phyloP scores from a whole-genome alignment of 2,888 invertebrate genomes.

The Diaprepes abbreviatus region DNA sequence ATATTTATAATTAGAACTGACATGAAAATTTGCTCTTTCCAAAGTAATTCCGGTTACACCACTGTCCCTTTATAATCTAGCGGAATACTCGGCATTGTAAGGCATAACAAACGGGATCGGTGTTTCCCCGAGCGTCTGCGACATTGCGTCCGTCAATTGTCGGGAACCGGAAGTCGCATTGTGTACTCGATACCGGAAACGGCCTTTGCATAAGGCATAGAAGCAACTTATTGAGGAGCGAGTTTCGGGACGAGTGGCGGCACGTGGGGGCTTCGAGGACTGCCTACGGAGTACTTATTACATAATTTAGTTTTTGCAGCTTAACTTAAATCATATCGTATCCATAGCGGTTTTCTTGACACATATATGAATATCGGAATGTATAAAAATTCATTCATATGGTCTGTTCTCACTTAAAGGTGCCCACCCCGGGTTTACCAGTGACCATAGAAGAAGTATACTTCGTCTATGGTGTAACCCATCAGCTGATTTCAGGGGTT shows the following conservation, averaged over 20 bases:
- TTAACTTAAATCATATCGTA: too few relatives aligned
- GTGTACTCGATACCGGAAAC: conserved; percentile 66
- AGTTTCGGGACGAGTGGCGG: not conserved
- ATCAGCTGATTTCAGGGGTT: too few relatives aligned
- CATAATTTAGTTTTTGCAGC: too few relatives aligned
- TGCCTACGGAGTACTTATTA: too few relatives aligned
- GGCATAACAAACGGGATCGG: conserved; percentile 35
- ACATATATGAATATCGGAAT: too few relatives aligned
- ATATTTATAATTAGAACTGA: too few relatives aligned
- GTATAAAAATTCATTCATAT: too few relatives aligned
- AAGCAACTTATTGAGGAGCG: conserved; percentile 12
- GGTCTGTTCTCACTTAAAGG: too few relatives aligned
- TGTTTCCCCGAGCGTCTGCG: conserved; percentile 28
- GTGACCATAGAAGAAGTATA: too few relatives aligned
- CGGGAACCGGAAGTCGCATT: conserved; percentile 57
- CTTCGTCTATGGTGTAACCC: too few relatives aligned
- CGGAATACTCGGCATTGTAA: conserved; percentile 6
- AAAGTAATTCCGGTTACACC: not conserved
- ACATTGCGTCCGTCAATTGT: conserved; percentile 65
- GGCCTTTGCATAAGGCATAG: conserved; percentile 48
- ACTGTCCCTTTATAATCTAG: not conserved
- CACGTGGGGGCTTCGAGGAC: not conserved
- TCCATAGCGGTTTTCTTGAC: too few relatives aligned
- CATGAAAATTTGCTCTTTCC: not conserved
- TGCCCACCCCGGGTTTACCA: too few relatives aligned